Base-by-base conservation (phyloP, 2,113 vertebrate species). In the Elephantulus edwardii region DNA sequence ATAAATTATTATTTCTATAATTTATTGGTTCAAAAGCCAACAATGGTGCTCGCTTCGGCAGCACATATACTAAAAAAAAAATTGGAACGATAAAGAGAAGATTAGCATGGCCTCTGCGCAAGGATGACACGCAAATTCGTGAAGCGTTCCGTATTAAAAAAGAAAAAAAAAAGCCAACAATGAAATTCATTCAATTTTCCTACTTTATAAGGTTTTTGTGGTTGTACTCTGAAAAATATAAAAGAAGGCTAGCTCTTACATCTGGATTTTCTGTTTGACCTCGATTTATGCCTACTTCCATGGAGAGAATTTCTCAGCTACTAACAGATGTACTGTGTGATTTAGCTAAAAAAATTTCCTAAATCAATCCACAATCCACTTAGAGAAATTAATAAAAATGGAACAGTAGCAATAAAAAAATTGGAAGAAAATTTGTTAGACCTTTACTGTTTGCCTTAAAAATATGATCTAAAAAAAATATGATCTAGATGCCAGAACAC, bases 351-450 rank as follows among this genome's bases (percentile, higher is more conserved):
- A 88, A 8, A 88, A 60, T 60, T 92, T 89, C 33, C 71, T 82
- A 93, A 84, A 3, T 70, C 89, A 80, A 20, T 92, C 62, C 64
- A 92, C 1, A 86, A 86, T 86, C 54, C 13, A 89, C 44, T 89
- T 77, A 91, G 58, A 30, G 72, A 33, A 93, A 87, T n/a, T 89
- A 91, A 56, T 42, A 83, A 84, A 71, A 93, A 84, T 30, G 62
- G 33, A 89, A 85, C 26, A 90, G 48, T 26, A 75, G 14, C 79
- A 6, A 93, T 93, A 28, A 91, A 92, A 28, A 94, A 82, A 19
- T 64, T 16, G 22, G 78, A 22, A 86, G 44, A 89, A 88, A 92
- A 74, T 58, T 28, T 91, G 54, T 72, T 50, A 85, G 50, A 87
- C 16, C 28, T 92, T 86, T 84, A n/a, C 12, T 74, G 58, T 78